These are phyloP conservation scores for Patella pellucida DNA, from an alignment of 2,888 invertebrate species.

Conservation along the genomic window DNA sequence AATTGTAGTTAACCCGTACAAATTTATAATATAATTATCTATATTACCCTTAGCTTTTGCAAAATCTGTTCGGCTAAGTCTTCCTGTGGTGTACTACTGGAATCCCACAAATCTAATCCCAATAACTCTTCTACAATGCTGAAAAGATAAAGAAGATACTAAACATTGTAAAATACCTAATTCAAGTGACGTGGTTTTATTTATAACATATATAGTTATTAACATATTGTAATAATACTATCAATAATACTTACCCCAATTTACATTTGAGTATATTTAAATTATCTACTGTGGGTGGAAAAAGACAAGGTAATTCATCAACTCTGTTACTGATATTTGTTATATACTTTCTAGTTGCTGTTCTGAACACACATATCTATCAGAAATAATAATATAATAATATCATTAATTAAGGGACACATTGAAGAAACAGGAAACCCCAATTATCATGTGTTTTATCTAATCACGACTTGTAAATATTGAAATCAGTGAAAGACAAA, in stretches of 20 bases:
- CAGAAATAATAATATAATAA: conserved; percentile 13
- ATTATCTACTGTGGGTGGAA: conserved; percentile 54
- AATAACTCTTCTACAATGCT: conserved; percentile 52
- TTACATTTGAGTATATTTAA: conserved; percentile 47
- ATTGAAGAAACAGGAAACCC: no score
- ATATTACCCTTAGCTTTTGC: conserved; percentile 32
- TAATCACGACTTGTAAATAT: no score
- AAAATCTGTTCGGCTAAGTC: conserved; percentile 44
- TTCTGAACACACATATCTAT: conserved; percentile 57
- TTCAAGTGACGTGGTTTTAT: not conserved
- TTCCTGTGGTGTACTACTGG: conserved; percentile 42
- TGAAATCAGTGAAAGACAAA: no score
- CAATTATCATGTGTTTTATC: no score
- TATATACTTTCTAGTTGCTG: conserved; percentile 51
- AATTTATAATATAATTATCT: no score
- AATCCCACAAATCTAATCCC: conserved; percentile 55
- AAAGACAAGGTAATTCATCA: conserved; percentile 49
- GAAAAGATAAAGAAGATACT: conserved; percentile 23
- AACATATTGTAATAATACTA: no score
- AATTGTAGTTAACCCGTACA: no score
- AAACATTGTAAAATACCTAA: not conserved
- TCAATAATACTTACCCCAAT: conserved; percentile 45
- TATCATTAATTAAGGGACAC: no score
- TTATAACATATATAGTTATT: no score
- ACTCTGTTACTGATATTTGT: conserved; percentile 39